Conservation (phyloP, 2,888 invertebrate species). For the Ectemnius continuus region DNA sequence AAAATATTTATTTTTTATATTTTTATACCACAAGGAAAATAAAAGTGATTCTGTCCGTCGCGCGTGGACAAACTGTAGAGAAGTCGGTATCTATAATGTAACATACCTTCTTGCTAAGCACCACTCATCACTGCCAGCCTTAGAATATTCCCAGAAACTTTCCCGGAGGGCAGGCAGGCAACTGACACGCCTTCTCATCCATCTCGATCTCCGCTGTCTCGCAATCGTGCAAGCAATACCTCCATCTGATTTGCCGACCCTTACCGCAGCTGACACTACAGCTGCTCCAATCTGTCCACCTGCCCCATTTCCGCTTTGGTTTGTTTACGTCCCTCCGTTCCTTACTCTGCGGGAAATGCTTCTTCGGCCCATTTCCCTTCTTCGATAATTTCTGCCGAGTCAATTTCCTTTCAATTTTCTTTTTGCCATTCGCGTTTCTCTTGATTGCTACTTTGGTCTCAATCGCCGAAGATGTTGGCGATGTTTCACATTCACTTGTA, state of each 20-base stretch:
- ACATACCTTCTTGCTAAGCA: background rate
- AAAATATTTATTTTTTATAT: background rate
- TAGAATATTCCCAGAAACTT: constrained; percentile 72
- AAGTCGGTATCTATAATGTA: background rate
- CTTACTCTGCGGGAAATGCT: background rate
- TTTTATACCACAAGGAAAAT: constrained; percentile 1
- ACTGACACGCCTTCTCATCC: constrained; percentile 79
- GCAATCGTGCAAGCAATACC: constrained; percentile 79
- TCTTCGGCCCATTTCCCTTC: constrained; percentile 4
- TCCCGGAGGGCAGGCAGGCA: constrained; percentile 78
- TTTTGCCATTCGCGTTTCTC: constrained; percentile 4
- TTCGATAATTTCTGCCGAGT: background rate
- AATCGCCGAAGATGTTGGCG: background rate
- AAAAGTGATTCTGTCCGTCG: background rate
- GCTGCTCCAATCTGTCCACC: constrained; percentile 83
- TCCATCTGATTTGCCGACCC: constrained; percentile 81
- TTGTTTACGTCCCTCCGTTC: constrained; percentile 22
- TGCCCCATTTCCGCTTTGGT: constrained; percentile 73
- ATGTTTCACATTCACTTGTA: constrained; percentile 19
- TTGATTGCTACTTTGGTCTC: constrained; percentile 8
- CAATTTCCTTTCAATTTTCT: background rate
- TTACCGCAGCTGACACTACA: constrained; percentile 83
- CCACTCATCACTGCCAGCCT: background rate
- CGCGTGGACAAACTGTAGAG: no score
- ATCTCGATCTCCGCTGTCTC: constrained; percentile 78